Conservation (phyloP, 2,113 vertebrate genomes). For the Scophthalmus maximus region DNA sequence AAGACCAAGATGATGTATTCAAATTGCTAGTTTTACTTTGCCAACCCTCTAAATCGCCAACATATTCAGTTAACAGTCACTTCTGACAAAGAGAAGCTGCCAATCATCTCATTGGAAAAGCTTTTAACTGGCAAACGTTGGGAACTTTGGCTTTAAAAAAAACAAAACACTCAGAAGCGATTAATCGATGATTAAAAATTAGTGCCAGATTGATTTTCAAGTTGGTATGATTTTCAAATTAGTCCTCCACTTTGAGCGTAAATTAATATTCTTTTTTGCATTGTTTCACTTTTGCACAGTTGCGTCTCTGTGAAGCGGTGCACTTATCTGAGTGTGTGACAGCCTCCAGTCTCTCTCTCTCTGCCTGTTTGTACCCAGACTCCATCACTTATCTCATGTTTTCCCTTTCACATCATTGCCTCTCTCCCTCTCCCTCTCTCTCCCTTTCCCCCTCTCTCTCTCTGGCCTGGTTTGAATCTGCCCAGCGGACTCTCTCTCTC, state of each 20-base stretch:
- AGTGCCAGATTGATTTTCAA: background rate
- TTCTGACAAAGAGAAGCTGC: background rate
- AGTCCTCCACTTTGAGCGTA: background rate
- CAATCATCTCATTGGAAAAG: background rate
- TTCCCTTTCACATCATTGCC: constrained; percentile 24
- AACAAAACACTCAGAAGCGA: background rate
- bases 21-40: background rate
- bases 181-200: background rate
- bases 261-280: background rate
- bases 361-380: background rate
- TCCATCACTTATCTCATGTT: constrained; percentile 35
- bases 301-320: constrained; percentile 9
- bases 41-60: background rate
- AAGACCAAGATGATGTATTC: background rate
- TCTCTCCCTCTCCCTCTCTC: constrained; percentile 52
- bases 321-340: background rate
- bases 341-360: background rate
- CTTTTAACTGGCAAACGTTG: background rate
- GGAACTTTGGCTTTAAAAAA: background rate
- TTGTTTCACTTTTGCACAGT: background rate
- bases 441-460: constrained; percentile 43
- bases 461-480: constrained; percentile 77
- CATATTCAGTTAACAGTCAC: background rate
- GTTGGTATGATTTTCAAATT: background rate
- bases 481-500: constrained; percentile 66